Conservation (phyloP, 1,140 invertebrate species). For the Chrysomallon squamiferum region DNA sequence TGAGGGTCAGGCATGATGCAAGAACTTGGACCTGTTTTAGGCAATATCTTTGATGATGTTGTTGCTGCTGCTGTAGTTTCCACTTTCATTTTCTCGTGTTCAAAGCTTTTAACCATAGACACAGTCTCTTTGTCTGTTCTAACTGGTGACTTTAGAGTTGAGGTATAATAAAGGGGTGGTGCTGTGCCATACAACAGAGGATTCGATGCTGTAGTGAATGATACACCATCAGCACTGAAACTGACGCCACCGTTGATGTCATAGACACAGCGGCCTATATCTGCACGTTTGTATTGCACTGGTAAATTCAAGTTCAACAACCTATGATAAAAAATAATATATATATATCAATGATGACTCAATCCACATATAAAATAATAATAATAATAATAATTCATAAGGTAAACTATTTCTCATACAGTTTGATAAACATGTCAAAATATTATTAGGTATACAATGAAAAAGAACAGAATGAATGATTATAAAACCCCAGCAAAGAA, state of each 20-base stretch:
- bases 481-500: no score
- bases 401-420: no score
- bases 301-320: constrained; percentile 73
- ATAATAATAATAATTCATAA: no score
- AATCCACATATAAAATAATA: no score
- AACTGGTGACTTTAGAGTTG: not conserved
- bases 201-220: not conserved
- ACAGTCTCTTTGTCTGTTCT: not conserved
- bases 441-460: no score
- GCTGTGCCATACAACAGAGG: not conserved
- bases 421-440: no score
- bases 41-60: not conserved
- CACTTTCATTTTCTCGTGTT: no score
- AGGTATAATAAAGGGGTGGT: not conserved
- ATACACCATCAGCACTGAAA: not conserved
- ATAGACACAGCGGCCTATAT: constrained; percentile 72
- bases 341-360: no score
- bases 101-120: no score
- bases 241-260: not conserved
- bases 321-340: constrained; percentile 55
- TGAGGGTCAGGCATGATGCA: constrained; percentile 73
- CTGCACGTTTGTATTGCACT: constrained; percentile 72
- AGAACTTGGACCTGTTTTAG: constrained; percentile 8
- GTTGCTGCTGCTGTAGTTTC: not conserved
- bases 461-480: no score